A percentile compares a stretch with the other conserved stretches of the same genome.
phyloP scores from a whole-genome alignment of 1,140 invertebrate genomes.

The Metopolophium dirhodum region DNA sequence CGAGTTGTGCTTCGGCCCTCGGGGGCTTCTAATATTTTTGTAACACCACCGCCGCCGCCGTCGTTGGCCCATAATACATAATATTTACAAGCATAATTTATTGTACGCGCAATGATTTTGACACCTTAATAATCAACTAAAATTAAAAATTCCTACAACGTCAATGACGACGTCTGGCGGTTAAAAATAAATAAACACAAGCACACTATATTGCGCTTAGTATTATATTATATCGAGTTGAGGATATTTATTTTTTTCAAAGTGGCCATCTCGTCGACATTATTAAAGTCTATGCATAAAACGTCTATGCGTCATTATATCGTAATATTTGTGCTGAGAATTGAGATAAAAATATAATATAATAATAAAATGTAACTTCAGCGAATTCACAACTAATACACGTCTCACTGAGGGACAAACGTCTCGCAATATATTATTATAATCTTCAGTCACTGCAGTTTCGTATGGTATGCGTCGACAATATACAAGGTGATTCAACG shows the following conservation, averaged over 20 bases:
- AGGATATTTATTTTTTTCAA: background rate
- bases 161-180: background rate
- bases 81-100: background rate
- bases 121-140: constrained; percentile 15
- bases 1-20: background rate
- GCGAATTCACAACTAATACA: background rate
- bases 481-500: background rate
- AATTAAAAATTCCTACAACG: background rate
- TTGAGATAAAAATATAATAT: background rate
- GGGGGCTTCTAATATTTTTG: background rate
- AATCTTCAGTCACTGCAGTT: background rate
- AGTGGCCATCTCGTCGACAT: background rate
- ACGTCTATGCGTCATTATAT: background rate
- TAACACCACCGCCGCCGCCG: background rate
- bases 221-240: background rate
- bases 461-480: background rate
- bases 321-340: background rate
- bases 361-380: background rate
- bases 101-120: background rate
- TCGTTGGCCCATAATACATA: background rate
- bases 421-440: background rate
- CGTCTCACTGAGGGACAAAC: background rate
- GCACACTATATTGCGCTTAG: no score
- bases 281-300: background rate
- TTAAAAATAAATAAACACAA: background rate